These are phyloP conservation scores for Trochalopteron elliotii DNA, from an alignment of 2,113 vertebrate species.

Conservation along the genomic window DNA sequence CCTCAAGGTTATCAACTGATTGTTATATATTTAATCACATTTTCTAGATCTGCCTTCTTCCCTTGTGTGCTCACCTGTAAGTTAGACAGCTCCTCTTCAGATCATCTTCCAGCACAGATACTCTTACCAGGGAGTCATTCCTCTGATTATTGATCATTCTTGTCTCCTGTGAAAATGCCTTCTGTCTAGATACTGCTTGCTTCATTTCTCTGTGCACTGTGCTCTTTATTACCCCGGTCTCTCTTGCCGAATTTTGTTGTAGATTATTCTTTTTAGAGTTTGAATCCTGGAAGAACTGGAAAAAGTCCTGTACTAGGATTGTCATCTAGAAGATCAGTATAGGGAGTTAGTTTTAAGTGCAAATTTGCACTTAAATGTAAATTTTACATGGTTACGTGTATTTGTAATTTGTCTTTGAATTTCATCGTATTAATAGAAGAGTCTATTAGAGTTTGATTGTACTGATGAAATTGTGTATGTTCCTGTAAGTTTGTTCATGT, in stretches of 20 bases:
- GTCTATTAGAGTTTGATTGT: neutral
- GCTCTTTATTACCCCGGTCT: neutral
- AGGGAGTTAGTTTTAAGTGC: neutral
- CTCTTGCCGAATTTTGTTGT: neutral
- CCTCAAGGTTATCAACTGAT: neutral
- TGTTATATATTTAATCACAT: neutral
- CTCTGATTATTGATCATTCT: neutral
- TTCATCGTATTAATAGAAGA: neutral
- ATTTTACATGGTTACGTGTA: neutral
- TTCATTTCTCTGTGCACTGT: neutral
- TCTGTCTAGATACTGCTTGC: neutral
- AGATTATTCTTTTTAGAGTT: neutral
- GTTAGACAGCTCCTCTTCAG: neutral
- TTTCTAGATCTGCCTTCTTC: neutral
- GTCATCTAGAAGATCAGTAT: neutral
- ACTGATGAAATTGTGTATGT: neutral
- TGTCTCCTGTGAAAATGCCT: neutral
- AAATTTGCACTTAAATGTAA: neutral
- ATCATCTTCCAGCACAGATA: neutral
- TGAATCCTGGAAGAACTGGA: neutral
- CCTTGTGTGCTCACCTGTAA: neutral
- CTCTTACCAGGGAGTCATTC: neutral
- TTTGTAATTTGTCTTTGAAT: neutral
- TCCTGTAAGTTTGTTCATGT: neutral
- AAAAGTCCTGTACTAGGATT: neutral